A percentile compares a stretch with the other conserved stretches of the same genome.
These are phyloP conservation scores for Ferdinandea cuprea DNA, from an alignment of 2,888 invertebrate genomes.

Conservation along the genomic window DNA sequence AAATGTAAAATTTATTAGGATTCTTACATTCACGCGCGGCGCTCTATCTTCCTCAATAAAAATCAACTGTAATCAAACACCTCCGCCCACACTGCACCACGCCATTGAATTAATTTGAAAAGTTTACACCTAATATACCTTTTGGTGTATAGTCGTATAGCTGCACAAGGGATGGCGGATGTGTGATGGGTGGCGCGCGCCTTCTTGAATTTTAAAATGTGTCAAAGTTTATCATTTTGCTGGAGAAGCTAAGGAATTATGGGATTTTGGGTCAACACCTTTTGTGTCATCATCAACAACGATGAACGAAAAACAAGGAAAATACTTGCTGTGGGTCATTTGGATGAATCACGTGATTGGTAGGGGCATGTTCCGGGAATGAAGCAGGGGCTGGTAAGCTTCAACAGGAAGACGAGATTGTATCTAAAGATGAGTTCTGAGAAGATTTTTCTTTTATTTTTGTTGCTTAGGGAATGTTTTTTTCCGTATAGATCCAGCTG, in stretches of 20 bases:
- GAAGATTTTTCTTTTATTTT: slow-evolving; percentile 16
- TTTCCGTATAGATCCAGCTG: slow-evolving; percentile 37
- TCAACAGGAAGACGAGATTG: slow-evolving; percentile 6
- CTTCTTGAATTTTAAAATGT: slow-evolving; percentile 69
- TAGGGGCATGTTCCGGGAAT: background rate
- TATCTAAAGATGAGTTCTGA: slow-evolving; percentile 33
- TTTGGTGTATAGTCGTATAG: slow-evolving; percentile 28
- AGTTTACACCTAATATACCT: slow-evolving; percentile 51
- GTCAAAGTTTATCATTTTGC: slow-evolving; percentile 66
- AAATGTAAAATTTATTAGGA: slow-evolving; percentile 33
- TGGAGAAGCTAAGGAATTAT: slow-evolving; percentile 60
- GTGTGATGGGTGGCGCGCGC: slow-evolving; percentile 13
- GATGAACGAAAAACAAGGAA: slow-evolving; percentile 48
- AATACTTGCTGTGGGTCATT: slow-evolving; percentile 26
- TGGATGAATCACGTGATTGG: slow-evolving; percentile 18
- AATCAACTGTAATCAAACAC: slow-evolving; percentile 69
- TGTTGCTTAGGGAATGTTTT: slow-evolving; percentile 11
- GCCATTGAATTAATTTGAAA: slow-evolving; percentile 65
- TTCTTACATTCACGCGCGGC: slow-evolving; percentile 12
- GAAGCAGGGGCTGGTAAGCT: slow-evolving; percentile 10
- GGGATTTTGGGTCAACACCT: slow-evolving; percentile 73
- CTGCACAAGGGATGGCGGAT: background rate
- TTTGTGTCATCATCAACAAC: slow-evolving; percentile 73
- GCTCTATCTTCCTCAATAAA: slow-evolving; percentile 45
- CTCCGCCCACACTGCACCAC: background rate